A percentile compares a stretch with the other conserved stretches of the same genome.
Conservation (phyloP, 2,113 vertebrate species). For the Taxidea taxus region DNA sequence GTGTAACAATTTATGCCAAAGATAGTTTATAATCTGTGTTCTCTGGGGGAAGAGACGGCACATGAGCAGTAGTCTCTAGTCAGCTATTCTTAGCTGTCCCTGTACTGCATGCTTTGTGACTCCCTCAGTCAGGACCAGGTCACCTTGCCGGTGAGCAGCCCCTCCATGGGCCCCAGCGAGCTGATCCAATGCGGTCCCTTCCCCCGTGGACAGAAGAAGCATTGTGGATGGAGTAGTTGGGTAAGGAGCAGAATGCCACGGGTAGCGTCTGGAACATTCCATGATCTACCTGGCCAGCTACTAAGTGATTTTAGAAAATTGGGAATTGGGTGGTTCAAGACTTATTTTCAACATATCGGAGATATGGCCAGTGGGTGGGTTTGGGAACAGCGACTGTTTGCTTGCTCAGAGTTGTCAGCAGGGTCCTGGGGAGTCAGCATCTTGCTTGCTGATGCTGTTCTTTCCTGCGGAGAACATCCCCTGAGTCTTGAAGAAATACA, state of each 20-base stretch:
- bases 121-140: background rate
- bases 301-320: background rate
- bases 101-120: background rate
- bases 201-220: background rate
- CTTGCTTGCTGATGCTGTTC: background rate
- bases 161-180: accelerated
- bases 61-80: background rate
- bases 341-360: background rate
- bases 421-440: background rate
- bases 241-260: background rate
- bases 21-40: background rate
- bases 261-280: background rate
- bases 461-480: background rate
- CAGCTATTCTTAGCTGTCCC: background rate
- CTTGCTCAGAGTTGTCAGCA: background rate
- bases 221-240: too few species aligned
- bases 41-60: background rate
- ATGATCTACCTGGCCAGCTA: background rate
- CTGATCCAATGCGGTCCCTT: too few species aligned
- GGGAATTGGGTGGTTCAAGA: background rate
- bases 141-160: background rate
- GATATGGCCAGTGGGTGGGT: background rate
- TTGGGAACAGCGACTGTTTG: background rate
- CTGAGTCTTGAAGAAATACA: background rate
- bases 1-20: background rate